phyloP scores from a whole-genome alignment of 2,797 vertebrate genomes.

The Gallirallus australis region DNA sequence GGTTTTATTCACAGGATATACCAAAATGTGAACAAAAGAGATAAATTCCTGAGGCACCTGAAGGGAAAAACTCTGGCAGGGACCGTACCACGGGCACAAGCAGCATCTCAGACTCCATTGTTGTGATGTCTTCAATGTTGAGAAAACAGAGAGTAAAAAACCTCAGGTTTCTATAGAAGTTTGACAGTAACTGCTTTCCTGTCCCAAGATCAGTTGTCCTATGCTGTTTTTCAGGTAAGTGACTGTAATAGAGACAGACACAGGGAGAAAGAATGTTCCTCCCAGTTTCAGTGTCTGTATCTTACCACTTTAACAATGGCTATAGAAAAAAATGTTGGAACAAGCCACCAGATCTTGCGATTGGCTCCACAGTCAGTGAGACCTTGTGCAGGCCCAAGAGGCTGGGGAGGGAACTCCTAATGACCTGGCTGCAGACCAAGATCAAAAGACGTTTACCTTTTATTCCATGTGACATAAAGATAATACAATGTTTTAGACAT shows the following conservation, averaged over 20 bases:
- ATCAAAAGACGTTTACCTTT: slow-evolving; percentile 10
- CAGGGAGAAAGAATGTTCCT: neutral
- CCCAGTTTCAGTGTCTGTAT: neutral
- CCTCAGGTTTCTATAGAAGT: neutral
- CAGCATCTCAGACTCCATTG: neutral
- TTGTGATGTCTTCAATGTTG: neutral
- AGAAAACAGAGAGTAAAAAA: neutral
- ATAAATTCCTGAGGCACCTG: neutral
- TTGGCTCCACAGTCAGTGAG: neutral
- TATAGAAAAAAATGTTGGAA: neutral
- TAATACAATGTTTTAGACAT: neutral
- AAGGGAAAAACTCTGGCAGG: neutral
- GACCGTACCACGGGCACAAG: neutral
- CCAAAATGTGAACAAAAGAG: neutral
- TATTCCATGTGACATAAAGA: slow-evolving; percentile 5
- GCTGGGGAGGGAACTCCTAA: neutral
- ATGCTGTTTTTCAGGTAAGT: neutral
- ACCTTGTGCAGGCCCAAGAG: neutral
- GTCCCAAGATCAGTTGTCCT: neutral
- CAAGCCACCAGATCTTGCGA: neutral
- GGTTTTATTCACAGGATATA: neutral
- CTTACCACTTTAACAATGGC: neutral
- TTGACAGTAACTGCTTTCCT: neutral
- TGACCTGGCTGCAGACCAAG: neutral
- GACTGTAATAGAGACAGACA: neutral